These are phyloP conservation scores for Sinonovacula constricta DNA, from an alignment of 1,140 invertebrate genomes.

Conservation along the genomic window DNA sequence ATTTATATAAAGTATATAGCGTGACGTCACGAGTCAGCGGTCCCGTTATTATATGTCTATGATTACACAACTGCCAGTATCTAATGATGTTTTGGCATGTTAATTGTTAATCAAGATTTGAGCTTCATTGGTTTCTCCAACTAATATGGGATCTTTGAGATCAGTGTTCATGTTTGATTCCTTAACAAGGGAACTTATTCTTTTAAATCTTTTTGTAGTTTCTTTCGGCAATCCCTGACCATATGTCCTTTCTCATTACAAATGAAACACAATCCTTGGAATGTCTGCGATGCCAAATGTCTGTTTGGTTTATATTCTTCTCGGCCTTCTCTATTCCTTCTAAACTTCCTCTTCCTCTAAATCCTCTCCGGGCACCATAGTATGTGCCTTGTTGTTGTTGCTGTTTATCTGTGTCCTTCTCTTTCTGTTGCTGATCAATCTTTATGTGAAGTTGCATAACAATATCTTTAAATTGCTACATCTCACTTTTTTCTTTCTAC, in stretches of 20 bases:
- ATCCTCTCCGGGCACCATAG: not conserved
- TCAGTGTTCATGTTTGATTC: conserved; percentile 25
- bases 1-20: no score
- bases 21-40: no score
- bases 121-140: no score
- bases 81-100: no score
- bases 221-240: not conserved
- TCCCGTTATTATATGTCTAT: no score
- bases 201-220: conserved; percentile 6
- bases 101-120: no score
- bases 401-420: no score
- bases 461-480: not conserved
- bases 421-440: not conserved
- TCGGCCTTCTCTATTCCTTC: not conserved
- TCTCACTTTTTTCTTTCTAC: not conserved
- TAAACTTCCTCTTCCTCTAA: not conserved
- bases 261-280: not conserved
- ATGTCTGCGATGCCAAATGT: conserved; percentile 1
- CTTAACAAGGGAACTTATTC: conserved; percentile 14
- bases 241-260: not conserved
- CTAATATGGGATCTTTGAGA: conserved; percentile 14
- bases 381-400: not conserved
- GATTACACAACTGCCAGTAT: no score
- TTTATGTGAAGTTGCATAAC: not conserved
- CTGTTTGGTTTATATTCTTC: not conserved